Evolutionary conservation across 2,797 vertebrate species (phyloP), one percentile per base, ranked within the genome.

Genomic region (Sebastes jordani): DNA sequence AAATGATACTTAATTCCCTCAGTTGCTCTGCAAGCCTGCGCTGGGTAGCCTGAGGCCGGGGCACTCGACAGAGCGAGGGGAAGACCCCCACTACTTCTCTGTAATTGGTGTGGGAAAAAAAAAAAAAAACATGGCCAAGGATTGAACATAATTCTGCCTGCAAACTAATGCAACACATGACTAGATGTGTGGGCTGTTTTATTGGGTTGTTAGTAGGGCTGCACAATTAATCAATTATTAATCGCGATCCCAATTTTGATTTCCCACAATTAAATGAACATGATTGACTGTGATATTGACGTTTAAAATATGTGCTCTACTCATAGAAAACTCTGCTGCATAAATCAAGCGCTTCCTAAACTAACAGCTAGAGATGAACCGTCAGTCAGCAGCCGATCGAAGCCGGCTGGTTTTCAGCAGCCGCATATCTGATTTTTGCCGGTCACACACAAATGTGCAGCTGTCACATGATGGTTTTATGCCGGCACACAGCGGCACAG

Each of bases 21-120:
- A 55, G 76, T 87, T 75, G 73, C 73, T 85, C 76, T 36, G 81
- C 49, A 65, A 68, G 81, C 42, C 73, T 55, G 80, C 36, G 69
- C 25, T 6, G 64, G 27, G 38, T 27, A 78, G 83, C 78, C 76
- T 14, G 22, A 72, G 80, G 85, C 78, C 62, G 8, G 68, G 79
- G 71, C 80, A 67, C 63, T 80, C 56, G 23, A 77, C 79, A 13
- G 78, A 73, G 82, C 9, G 32, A 70, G 18, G 72, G 80, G 55
- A 78, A 72, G 70, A 80, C 75, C 81, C 22, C 63, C 69, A 8
- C 74, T 69, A 52, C 82, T 46, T 23, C 18, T 59, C 82, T 75
- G 79, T 88, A 90, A 92, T 91, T 91, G 88, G 76, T 72, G 54
- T 85, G 71, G 58, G 75, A 76, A 76, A 87, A 86, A 88, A 86